Evolutionary conservation across 2,888 invertebrate species (phyloP).

Genomic region (Leptogaster cylindrica): DNA sequence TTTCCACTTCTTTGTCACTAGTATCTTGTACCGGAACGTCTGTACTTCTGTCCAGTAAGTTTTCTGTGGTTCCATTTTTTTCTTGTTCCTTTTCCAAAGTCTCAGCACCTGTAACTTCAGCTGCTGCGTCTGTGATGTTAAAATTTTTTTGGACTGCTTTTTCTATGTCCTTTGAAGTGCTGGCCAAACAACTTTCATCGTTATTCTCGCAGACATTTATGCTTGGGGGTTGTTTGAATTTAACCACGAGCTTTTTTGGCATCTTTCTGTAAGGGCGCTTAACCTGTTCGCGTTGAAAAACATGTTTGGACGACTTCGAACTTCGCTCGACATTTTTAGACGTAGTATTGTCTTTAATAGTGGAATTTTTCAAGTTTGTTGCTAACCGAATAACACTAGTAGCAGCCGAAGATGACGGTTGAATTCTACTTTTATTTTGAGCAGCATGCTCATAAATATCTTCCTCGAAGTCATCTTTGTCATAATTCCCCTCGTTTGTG

Average conservation of each 20-base stretch:
- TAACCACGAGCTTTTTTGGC: constrained; percentile 59
- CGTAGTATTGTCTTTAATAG: too few species aligned
- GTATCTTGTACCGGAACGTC: too few species aligned
- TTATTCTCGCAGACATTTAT: background rate
- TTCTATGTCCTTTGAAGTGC: background rate
- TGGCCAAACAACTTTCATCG: too few species aligned
- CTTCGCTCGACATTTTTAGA: too few species aligned
- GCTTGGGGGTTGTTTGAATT: constrained; percentile 45
- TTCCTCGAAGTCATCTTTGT: background rate
- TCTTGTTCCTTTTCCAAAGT: background rate
- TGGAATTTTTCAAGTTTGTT: constrained; percentile 43
- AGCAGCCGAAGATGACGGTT: constrained; percentile 51
- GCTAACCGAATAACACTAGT: constrained; percentile 61
- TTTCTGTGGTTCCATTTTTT: too few species aligned
- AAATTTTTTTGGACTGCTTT: background rate
- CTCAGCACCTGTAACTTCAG: background rate
- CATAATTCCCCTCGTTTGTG: background rate
- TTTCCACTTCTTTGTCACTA: too few species aligned
- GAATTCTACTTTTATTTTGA: constrained; percentile 2
- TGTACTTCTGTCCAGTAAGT: too few species aligned
- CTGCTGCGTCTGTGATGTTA: background rate
- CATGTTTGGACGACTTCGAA: background rate
- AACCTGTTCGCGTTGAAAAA: background rate
- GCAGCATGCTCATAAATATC: constrained; percentile 45
- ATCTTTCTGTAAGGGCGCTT: constrained; percentile 51